A percentile compares a stretch with the other conserved stretches of the same genome.
Conservation (phyloP, 1,140 invertebrate species). For the Sinonovacula constricta region DNA sequence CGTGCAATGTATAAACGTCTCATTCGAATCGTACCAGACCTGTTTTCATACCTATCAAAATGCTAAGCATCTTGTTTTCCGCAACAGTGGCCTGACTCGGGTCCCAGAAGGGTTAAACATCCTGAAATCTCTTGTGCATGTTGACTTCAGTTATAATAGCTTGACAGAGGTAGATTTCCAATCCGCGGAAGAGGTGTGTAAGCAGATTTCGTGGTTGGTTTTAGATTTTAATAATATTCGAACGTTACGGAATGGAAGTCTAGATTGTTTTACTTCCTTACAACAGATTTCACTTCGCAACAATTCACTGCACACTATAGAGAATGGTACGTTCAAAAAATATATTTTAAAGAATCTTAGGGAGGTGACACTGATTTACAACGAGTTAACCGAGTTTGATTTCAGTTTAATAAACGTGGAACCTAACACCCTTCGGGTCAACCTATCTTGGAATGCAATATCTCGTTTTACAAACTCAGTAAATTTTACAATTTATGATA, state of each 20-base stretch:
- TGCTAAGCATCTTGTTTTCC: neutral
- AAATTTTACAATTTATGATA: conserved; percentile 6
- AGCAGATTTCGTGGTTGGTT: neutral
- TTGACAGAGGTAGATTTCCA: neutral
- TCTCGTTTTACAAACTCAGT: conserved; percentile 2
- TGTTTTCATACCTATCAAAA: neutral
- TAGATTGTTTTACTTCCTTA: conserved; percentile 4
- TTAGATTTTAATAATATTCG: conserved; percentile 6
- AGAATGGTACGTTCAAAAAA: conserved; percentile 21
- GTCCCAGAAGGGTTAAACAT: neutral
- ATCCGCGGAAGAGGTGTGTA: neutral
- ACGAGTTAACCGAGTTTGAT: neutral
- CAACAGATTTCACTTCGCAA: neutral
- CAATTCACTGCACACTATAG: neutral
- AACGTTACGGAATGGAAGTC: neutral
- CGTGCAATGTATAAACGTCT: no score
- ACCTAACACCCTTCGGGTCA: neutral
- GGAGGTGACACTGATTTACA: neutral
- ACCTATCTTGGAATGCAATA: neutral
- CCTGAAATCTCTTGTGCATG: neutral
- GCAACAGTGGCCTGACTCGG: neutral
- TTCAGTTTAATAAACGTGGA: neutral
- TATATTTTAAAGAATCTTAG: neutral
- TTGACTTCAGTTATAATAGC: neutral
- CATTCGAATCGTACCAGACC: no score